Conservation (phyloP, 2,797 vertebrate genomes). For the Chrosomus eos region DNA sequence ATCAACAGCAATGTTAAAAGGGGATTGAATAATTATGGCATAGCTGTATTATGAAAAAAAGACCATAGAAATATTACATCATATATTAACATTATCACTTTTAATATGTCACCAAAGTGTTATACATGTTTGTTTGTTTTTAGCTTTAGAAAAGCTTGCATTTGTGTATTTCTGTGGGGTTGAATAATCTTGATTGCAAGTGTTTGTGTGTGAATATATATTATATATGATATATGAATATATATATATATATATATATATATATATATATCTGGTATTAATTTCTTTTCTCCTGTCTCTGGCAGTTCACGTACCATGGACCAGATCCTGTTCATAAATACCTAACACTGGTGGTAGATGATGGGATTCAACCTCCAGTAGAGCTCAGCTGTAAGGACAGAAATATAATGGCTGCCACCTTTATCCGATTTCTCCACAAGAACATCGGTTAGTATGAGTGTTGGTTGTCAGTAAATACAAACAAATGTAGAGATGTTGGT, state of each 20-base stretch:
- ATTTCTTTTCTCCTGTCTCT: background rate
- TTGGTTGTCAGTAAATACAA: background rate
- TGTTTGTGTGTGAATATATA: background rate
- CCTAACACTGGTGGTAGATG: constrained; percentile 94
- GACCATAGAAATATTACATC: background rate
- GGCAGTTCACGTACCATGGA: constrained; percentile 94
- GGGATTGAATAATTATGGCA: background rate
- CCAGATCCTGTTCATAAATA: constrained; percentile 96
- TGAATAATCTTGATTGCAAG: background rate
- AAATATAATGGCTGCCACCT: constrained; percentile 98
- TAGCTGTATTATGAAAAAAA: background rate
- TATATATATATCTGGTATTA: background rate
- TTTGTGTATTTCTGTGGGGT: background rate
- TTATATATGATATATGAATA: too few species aligned
- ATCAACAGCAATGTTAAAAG: background rate
- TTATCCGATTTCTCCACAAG: constrained; percentile 97
- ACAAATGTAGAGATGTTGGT: background rate
- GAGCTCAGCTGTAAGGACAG: constrained; percentile 98
- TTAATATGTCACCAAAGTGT: background rate
- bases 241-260: too few species aligned
- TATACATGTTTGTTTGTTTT: background rate
- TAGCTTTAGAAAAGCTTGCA: background rate
- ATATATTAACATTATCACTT: background rate
- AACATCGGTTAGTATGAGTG: constrained; percentile 89
- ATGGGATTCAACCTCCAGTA: constrained; percentile 97